phyloP scores from a whole-genome alignment of 2,888 invertebrate species.

The Lottia scabra region DNA sequence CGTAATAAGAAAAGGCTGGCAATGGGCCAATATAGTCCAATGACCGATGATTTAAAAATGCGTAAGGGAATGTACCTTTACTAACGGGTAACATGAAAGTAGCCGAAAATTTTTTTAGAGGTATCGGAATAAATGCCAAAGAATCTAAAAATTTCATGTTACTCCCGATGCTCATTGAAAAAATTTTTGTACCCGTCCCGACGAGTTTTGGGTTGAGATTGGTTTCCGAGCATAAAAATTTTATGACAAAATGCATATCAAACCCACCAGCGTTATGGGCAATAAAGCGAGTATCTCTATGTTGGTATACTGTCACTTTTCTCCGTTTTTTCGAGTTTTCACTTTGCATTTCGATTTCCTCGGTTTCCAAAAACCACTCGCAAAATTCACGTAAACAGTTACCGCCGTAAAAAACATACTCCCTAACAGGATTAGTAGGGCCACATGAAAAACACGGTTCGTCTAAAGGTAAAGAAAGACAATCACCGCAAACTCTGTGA shows the following conservation, averaged over 20 bases:
- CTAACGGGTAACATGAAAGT: background rate
- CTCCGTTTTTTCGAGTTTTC: background rate
- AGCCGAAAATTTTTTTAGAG: background rate
- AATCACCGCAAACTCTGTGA: background rate
- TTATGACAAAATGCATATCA: background rate
- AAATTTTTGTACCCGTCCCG: background rate
- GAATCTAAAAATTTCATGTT: background rate
- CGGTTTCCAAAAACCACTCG: background rate
- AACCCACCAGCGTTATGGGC: background rate
- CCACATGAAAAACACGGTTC: background rate
- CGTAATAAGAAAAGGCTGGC: background rate
- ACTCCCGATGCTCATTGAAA: background rate
- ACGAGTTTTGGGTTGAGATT: background rate
- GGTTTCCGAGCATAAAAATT: background rate
- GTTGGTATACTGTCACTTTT: background rate
- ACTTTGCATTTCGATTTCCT: background rate
- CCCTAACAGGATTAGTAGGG: background rate
- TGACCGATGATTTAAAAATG: background rate
- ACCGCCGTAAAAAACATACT: background rate
- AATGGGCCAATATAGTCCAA: background rate
- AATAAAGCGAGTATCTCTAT: background rate
- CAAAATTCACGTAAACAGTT: background rate
- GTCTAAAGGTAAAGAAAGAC: background rate
- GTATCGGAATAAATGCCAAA: background rate
- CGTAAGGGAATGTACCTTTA: background rate